Conservation (phyloP, 2,113 vertebrate species). For the Lathamus discolor region DNA sequence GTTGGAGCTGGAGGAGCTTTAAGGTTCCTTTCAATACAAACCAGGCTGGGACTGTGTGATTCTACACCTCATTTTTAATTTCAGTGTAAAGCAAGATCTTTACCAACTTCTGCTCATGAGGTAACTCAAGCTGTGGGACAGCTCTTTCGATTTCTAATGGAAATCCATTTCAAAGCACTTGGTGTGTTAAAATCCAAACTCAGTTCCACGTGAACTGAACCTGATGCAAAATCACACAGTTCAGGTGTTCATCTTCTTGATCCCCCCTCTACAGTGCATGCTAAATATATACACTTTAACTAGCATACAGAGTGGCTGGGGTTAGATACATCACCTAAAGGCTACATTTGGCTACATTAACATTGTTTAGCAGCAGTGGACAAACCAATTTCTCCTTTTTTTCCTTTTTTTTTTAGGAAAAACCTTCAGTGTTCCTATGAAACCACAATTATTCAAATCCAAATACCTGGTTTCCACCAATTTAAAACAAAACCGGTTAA, state of each 20-base stretch:
- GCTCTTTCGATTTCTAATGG: accelerated
- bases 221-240: not conserved
- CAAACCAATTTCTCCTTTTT: not conserved
- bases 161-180: not conserved
- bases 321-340: not conserved
- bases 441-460: not conserved
- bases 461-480: not conserved
- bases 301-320: not conserved
- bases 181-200: not conserved
- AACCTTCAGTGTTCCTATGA: not conserved
- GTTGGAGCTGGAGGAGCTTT: not conserved
- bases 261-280: not conserved
- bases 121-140: not conserved
- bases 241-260: not conserved
- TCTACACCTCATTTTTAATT: not conserved
- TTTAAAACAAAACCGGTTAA: not conserved
- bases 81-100: not conserved
- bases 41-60: not conserved
- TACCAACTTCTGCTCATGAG: not conserved
- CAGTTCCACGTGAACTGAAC: not conserved
- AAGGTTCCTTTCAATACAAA: not conserved
- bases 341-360: not conserved
- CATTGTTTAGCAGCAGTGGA: not conserved
- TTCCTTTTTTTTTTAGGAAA: not conserved
- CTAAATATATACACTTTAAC: not conserved